phyloP scores from a whole-genome alignment of 2,888 invertebrate species.

The Zygogramma bicolorata region DNA sequence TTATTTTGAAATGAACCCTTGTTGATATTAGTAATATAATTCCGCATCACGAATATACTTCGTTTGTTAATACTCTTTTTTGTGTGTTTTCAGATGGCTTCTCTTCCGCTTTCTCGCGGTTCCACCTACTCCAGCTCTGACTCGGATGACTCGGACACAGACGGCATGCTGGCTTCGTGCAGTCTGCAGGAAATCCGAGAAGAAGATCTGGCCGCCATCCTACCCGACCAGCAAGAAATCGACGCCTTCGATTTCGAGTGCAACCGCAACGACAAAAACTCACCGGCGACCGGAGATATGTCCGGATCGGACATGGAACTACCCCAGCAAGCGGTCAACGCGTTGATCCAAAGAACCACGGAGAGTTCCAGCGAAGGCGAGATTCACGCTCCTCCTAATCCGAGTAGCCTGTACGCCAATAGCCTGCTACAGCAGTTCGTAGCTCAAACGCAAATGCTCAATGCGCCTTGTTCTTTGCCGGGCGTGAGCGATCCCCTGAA shows the following conservation, averaged over 20 bases:
- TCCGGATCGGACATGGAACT: conserved; percentile 83
- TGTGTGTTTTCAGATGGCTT: conserved; percentile 63
- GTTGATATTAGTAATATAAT: too few relatives aligned
- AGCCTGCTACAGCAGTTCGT: conserved; percentile 85
- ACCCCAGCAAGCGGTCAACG: conserved; percentile 80
- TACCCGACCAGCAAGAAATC: conserved; percentile 78
- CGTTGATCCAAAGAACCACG: conserved; percentile 80
- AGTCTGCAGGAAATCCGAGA: conserved; percentile 80
- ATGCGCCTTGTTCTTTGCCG: conserved; percentile 67
- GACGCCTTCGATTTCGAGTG: conserved; percentile 67
- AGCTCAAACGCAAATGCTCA: conserved; percentile 81
- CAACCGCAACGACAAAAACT: conserved; percentile 56
- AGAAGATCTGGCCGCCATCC: conserved; percentile 82
- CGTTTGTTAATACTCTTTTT: too few relatives aligned
- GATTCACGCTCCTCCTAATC: conserved; percentile 67
- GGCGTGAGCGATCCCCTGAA: conserved; percentile 62
- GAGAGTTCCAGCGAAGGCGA: conserved; percentile 83
- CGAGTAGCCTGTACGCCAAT: conserved; percentile 59
- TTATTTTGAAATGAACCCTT: too few relatives aligned
- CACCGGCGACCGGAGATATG: conserved; percentile 68
- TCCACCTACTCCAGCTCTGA: conserved; percentile 62
- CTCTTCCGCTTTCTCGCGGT: conserved; percentile 60
- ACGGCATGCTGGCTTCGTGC: conserved; percentile 71
- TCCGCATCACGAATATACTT: too few relatives aligned
- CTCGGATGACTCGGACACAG: conserved; percentile 66